phyloP scores from a whole-genome alignment of 2,888 invertebrate species.

The Ferrisia virgata region DNA sequence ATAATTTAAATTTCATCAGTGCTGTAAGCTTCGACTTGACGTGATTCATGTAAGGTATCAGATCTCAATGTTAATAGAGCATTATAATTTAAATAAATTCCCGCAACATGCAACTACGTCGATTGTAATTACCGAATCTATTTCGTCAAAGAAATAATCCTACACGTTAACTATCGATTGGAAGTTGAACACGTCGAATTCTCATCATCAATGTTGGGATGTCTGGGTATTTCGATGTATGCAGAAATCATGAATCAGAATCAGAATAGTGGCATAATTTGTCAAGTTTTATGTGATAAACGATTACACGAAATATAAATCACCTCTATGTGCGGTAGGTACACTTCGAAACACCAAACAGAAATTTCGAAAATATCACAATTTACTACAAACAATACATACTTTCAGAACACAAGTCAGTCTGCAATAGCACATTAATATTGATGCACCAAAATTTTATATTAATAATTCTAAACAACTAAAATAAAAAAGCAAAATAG shows the following conservation, averaged over 20 bases:
- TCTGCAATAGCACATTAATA: not conserved
- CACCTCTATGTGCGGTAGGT: not conserved
- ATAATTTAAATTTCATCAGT: not conserved
- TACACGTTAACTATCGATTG: not conserved
- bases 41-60: no score
- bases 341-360: not conserved
- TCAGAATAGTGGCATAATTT: not conserved
- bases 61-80: not conserved
- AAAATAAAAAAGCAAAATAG: not conserved
- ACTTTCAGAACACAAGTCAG: conserved; percentile 5
- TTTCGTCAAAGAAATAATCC: not conserved
- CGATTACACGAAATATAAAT: not conserved
- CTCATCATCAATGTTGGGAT: not conserved
- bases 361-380: not conserved
- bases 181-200: not conserved
- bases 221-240: not conserved
- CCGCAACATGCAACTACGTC: not conserved
- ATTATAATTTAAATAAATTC: not conserved
- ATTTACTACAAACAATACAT: not conserved
- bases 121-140: not conserved
- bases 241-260: not conserved
- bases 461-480: not conserved
- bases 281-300: not conserved
- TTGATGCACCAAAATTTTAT: not conserved
- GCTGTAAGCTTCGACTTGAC: not conserved